Conservation (phyloP, 2,113 vertebrate species). For the Irena cyanogastra region DNA sequence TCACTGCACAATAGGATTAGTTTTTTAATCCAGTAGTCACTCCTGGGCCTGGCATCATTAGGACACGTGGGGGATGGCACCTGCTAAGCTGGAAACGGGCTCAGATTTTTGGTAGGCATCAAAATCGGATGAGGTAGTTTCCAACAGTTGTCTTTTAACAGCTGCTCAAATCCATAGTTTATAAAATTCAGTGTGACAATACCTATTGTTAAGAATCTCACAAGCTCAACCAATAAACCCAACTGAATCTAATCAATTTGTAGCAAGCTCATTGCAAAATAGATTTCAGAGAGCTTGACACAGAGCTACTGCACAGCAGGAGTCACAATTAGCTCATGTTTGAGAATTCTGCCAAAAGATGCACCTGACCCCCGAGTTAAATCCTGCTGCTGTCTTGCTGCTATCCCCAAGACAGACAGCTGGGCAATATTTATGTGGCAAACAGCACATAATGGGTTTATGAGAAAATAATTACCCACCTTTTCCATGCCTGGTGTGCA, state of each 20-base stretch:
- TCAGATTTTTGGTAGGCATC: rapidly evolving
- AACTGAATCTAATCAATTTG: not conserved
- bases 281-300: not conserved
- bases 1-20: not conserved
- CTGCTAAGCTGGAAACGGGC: not conserved
- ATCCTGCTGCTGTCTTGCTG: not conserved
- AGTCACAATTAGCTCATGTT: not conserved
- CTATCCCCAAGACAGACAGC: not conserved
- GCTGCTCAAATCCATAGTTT: not conserved
- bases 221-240: not conserved
- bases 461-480: not conserved
- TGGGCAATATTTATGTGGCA: not conserved
- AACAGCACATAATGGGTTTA: not conserved
- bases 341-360: not conserved
- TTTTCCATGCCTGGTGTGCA: not conserved
- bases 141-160: not conserved
- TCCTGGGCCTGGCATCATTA: not conserved
- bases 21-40: not conserved
- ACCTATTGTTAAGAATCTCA: not conserved
- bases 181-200: not conserved
- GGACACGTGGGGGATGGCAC: rapidly evolving
- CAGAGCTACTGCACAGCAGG: not conserved
- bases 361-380: not conserved
- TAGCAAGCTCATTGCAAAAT: not conserved
- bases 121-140: not conserved